phyloP scores from a whole-genome alignment of 1,140 invertebrate genomes.

The Euwallacea similis region DNA sequence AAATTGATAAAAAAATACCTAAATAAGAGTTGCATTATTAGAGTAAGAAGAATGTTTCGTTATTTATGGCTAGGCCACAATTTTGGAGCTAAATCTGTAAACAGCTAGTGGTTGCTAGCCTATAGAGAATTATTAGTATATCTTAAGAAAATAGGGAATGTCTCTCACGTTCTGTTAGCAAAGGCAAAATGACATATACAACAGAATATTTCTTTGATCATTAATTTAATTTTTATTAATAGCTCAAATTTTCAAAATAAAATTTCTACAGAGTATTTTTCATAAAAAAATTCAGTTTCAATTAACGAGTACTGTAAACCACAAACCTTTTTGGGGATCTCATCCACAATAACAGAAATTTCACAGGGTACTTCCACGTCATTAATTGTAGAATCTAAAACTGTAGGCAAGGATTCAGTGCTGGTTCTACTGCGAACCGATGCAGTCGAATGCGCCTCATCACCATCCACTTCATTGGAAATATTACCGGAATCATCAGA shows the following conservation, averaged over 20 bases:
- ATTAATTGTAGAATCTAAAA: slow-evolving; percentile 18
- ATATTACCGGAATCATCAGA: slow-evolving; percentile 79
- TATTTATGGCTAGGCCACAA: no score
- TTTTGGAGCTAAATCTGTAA: no score
- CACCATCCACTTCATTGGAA: slow-evolving; percentile 64
- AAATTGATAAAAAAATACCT: no score
- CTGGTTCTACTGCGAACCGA: slow-evolving; percentile 33
- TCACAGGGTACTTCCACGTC: slow-evolving; percentile 11
- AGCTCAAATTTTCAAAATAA: slow-evolving; percentile 4
- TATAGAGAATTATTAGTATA: no score
- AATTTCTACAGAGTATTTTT: background rate
- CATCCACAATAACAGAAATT: slow-evolving; percentile 12
- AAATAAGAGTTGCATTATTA: no score
- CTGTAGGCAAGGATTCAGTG: slow-evolving; percentile 31
- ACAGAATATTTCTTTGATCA: background rate
- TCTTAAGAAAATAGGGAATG: no score
- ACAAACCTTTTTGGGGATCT: slow-evolving; percentile 25
- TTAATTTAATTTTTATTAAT: slow-evolving; percentile 1
- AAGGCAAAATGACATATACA: background rate
- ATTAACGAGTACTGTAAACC: no score
- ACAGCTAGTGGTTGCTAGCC: no score
- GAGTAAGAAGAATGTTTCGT: no score
- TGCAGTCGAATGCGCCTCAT: slow-evolving; percentile 36
- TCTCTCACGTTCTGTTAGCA: no score
- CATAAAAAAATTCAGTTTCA: no score